A percentile compares a stretch with the other conserved stretches of the same genome.
phyloP scores from a whole-genome alignment of 2,888 invertebrate genomes.

The Lasiommata megera region DNA sequence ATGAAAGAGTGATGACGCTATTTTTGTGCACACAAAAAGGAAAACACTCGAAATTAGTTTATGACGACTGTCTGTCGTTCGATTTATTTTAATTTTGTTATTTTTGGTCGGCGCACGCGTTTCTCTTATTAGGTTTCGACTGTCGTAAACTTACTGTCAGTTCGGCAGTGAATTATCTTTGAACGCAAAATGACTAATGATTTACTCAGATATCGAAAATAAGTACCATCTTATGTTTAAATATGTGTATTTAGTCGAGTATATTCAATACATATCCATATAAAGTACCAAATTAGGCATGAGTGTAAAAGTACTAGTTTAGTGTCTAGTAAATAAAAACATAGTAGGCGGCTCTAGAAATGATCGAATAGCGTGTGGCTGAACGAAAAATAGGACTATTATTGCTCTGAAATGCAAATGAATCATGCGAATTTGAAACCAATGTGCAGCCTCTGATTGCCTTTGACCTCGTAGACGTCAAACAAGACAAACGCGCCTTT shows the following conservation, averaged over 20 bases:
- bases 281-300: background rate
- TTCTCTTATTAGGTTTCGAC: constrained; percentile 68
- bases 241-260: background rate
- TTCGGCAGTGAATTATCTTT: constrained; percentile 73
- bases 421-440: constrained; percentile 56
- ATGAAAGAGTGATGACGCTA: constrained; percentile 79
- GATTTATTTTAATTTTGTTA: constrained; percentile 81
- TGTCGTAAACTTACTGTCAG: constrained; percentile 59
- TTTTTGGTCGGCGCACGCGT: constrained; percentile 64
- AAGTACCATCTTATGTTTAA: constrained; percentile 24
- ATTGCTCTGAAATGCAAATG: constrained; percentile 47
- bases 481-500: constrained; percentile 47
- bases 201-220: constrained; percentile 46
- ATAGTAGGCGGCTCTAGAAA: background rate
- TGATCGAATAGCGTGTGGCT: constrained; percentile 10
- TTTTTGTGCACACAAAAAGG: constrained; percentile 76
- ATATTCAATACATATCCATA: background rate
- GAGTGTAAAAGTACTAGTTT: background rate
- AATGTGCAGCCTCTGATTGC: constrained; percentile 36
- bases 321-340: background rate
- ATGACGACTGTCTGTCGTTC: constrained; percentile 81
- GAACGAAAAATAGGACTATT: background rate
- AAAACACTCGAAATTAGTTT: constrained; percentile 81
- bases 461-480: constrained; percentile 46
- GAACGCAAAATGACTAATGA: constrained; percentile 62